Percentiles rank a stretch among this genome's conserved stretches.
phyloP scores from a whole-genome alignment of 2,113 vertebrate species.

The Grantiella picta region DNA sequence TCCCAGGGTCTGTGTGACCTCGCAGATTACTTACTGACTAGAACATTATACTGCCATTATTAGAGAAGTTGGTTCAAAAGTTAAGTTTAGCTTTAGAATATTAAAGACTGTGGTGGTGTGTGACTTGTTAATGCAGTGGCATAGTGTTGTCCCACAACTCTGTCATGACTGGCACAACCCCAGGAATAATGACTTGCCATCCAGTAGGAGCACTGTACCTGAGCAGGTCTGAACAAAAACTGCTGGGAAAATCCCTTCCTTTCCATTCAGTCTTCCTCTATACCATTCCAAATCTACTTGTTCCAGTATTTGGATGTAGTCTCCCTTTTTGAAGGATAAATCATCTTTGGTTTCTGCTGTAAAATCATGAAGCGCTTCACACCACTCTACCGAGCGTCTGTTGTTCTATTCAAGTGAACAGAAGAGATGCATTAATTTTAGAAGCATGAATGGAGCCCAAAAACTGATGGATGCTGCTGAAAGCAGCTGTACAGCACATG shows the following conservation, averaged over 20 bases:
- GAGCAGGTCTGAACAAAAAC: constrained; percentile 77
- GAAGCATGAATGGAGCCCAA: not conserved
- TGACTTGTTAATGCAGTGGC: not conserved
- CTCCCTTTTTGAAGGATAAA: constrained; percentile 84
- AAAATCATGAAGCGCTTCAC: constrained; percentile 87
- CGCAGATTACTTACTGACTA: not conserved
- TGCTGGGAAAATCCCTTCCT: constrained; percentile 86
- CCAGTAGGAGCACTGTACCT: constrained; percentile 69
- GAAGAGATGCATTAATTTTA: constrained; percentile 23
- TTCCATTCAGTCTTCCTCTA: constrained; percentile 78
- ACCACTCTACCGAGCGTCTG: constrained; percentile 73
- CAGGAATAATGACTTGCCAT: not conserved
- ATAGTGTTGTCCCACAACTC: not conserved
- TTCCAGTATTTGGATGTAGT: constrained; percentile 82
- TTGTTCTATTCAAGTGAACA: constrained; percentile 54
- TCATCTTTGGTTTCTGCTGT: constrained; percentile 80
- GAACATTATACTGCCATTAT: not conserved
- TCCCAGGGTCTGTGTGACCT: not conserved
- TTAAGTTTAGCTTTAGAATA: not conserved
- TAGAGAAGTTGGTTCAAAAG: not conserved
- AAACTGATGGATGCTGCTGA: not conserved
- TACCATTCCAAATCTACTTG: constrained; percentile 84
- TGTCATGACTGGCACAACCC: not conserved
- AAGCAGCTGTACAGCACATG: not conserved
- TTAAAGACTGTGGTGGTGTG: not conserved